phyloP scores from a whole-genome alignment of 2,888 invertebrate species.

The Cantharis flavilabris region DNA sequence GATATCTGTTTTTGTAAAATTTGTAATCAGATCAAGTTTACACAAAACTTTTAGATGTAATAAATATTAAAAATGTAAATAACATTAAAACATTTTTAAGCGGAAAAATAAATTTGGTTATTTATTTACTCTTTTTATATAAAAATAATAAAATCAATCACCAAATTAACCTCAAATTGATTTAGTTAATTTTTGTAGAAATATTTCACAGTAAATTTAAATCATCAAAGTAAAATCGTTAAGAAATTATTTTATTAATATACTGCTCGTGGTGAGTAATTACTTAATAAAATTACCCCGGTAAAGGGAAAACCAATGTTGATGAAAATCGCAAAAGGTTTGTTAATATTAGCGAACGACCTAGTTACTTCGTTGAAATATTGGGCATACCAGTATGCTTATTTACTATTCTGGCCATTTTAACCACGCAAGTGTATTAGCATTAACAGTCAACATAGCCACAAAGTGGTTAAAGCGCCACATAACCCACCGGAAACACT shows the following conservation, averaged over 20 bases:
- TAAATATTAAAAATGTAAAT: not conserved
- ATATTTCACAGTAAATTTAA: conserved; percentile 4
- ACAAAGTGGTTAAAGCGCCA: conserved; percentile 23
- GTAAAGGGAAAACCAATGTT: conserved; percentile 5
- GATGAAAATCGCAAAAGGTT: conserved; percentile 3
- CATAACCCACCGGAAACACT: conserved; percentile 23
- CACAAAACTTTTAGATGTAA: not conserved
- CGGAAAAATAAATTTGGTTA: not conserved
- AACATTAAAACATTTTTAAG: not conserved
- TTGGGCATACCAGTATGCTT: conserved; percentile 9
- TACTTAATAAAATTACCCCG: conserved; percentile 10
- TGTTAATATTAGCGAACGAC: conserved; percentile 1
- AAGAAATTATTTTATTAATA: conserved; percentile 15
- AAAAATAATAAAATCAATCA: not conserved
- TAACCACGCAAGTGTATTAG: conserved; percentile 14
- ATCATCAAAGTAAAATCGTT: conserved; percentile 4
- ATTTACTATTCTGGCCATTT: conserved; percentile 20
- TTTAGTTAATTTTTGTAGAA: conserved; percentile 9
- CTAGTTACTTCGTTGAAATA: conserved; percentile 3
- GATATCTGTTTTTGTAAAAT: not conserved
- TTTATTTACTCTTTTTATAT: not conserved
- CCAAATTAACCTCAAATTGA: not conserved
- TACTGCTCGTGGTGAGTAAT: conserved; percentile 12
- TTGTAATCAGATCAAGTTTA: conserved; percentile 2
- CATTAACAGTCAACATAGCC: conserved; percentile 23